Conservation (phyloP, 2,797 vertebrate genomes). For the Hephaestus fuliginosus region DNA sequence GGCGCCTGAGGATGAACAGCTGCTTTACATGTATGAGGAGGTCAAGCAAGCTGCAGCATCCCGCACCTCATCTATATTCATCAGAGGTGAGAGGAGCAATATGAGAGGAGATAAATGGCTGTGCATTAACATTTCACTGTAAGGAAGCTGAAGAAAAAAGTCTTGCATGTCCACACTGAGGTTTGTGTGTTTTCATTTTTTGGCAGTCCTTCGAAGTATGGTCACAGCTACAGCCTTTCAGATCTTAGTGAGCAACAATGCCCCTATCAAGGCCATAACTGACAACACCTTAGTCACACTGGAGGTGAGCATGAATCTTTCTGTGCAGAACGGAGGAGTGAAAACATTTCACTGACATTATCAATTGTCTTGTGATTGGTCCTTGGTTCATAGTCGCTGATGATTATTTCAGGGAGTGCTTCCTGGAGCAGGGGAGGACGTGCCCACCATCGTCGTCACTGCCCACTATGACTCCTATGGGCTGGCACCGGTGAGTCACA, state of each 20-base stretch:
- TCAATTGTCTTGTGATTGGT: not conserved
- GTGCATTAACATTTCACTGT: not conserved
- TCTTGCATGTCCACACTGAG: not conserved
- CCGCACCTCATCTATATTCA: conserved; percentile 81
- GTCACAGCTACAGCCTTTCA: conserved; percentile 87
- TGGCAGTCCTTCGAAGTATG: conserved; percentile 85
- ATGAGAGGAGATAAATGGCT: not conserved
- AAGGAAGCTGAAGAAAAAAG: not conserved
- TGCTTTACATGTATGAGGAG: conserved; percentile 87
- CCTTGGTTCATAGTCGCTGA: not conserved
- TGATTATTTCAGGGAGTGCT: conserved; percentile 84
- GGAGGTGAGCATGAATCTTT: conserved; percentile 79
- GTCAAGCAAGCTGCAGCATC: conserved; percentile 82
- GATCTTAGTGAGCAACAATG: conserved; percentile 85
- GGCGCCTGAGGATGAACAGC: conserved; percentile 82
- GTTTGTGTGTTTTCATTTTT: conserved; percentile 7
- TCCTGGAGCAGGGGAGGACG: conserved; percentile 81
- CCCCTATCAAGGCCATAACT: conserved; percentile 80
- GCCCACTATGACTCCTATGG: conserved; percentile 89
- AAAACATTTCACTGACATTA: not conserved
- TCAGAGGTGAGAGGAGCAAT: conserved; percentile 79
- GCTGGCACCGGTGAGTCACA: conserved; percentile 84
- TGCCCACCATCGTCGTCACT: conserved; percentile 85
- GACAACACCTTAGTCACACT: conserved; percentile 83
- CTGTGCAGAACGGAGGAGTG: not conserved